These are phyloP conservation scores for Colaptes auratus DNA, from an alignment of 2,113 vertebrate species.

Conservation along the genomic window DNA sequence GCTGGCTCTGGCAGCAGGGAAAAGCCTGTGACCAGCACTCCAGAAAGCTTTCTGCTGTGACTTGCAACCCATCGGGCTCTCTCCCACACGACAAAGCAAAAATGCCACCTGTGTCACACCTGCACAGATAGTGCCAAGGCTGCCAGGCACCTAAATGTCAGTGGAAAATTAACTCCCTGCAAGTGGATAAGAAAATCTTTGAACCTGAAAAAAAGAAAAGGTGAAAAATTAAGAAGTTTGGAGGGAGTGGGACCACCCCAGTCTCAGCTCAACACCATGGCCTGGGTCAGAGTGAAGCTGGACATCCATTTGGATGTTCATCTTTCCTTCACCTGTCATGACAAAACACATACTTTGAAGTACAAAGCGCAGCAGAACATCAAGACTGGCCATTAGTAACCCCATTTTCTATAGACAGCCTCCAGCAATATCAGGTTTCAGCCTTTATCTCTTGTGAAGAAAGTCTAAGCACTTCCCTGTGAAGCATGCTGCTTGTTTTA, in stretches of 20 bases:
- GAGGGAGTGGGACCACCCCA: background rate
- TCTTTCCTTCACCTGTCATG: background rate
- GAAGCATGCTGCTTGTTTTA: background rate
- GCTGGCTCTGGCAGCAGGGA: background rate
- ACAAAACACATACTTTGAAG: background rate
- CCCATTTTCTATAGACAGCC: background rate
- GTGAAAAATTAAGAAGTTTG: background rate
- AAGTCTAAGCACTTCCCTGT: background rate
- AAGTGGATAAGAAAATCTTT: background rate
- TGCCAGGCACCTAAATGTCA: background rate
- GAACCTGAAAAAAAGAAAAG: background rate
- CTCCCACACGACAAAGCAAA: background rate
- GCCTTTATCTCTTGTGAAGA: background rate
- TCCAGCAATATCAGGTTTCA: background rate
- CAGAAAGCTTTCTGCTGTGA: background rate
- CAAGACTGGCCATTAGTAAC: background rate
- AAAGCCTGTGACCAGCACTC: background rate
- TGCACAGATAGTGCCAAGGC: background rate
- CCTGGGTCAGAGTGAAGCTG: background rate
- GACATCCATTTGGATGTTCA: background rate
- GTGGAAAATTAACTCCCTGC: background rate
- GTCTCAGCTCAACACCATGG: accelerated
- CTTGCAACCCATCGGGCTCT: accelerated
- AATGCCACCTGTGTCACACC: background rate
- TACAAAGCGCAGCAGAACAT: background rate